A percentile compares a stretch with the other conserved stretches of the same genome.
Conservation (phyloP, 2,113 vertebrate species). For the Epinephelus lanceolatus region DNA sequence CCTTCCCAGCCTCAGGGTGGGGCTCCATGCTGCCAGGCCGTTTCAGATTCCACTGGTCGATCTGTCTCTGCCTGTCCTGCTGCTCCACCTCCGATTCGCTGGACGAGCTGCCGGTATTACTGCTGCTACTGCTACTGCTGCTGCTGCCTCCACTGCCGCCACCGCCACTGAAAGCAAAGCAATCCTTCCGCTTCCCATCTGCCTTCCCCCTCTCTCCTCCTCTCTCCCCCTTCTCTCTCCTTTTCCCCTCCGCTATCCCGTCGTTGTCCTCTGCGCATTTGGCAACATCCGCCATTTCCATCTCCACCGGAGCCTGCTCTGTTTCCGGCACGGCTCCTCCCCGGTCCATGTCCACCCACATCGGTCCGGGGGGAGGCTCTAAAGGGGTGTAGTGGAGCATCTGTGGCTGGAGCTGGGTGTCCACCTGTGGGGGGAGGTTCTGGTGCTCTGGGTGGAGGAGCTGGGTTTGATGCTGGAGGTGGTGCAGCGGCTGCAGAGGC, state of each 20-base stretch:
- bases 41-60: constrained; percentile 74
- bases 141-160: not conserved
- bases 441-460: constrained; percentile 59
- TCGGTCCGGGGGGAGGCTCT: constrained; percentile 44
- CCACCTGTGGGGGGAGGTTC: constrained; percentile 40
- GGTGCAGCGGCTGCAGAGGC: constrained; percentile 69
- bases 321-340: not conserved
- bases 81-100: constrained; percentile 76
- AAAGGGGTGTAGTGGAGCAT: constrained; percentile 75
- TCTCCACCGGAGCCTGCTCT: constrained; percentile 46
- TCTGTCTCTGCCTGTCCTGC: constrained; percentile 53
- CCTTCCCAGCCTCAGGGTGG: constrained; percentile 36
- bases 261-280: constrained; percentile 24
- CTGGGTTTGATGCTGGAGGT: constrained; percentile 70
- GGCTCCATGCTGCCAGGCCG: constrained; percentile 45
- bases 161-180: constrained; percentile 55
- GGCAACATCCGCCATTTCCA: not conserved
- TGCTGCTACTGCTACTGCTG: not conserved
- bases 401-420: constrained; percentile 69
- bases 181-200: constrained; percentile 61
- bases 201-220: constrained; percentile 45
- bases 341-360: constrained; percentile 69
- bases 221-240: constrained; percentile 43
- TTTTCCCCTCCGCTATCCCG: constrained; percentile 35
- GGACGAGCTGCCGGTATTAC: constrained; percentile 70